Evolutionary conservation across 2,113 vertebrate species (phyloP).

Genomic region (Microcebus lehilahytsara): DNA sequence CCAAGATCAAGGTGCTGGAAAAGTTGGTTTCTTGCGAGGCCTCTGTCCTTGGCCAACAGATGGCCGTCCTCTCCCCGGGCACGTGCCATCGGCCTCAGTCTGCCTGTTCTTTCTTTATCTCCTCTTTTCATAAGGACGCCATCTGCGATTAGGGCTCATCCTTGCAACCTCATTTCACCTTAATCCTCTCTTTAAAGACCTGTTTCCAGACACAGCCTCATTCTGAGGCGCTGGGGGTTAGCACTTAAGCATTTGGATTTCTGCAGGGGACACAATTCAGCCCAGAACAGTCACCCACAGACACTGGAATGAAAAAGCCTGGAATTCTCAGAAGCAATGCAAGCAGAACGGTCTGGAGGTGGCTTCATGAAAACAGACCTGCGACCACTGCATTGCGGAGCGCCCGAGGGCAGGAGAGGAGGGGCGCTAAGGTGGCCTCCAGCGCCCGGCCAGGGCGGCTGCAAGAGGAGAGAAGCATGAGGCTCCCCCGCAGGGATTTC

Average conservation of each 20-base stretch:
- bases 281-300: not conserved
- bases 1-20: not conserved
- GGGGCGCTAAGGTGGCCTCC: fast-evolving
- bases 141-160: not conserved
- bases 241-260: not conserved
- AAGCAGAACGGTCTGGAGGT: not conserved
- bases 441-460: not conserved
- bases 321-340: not conserved
- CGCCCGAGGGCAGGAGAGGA: not conserved
- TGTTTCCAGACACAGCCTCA: not conserved
- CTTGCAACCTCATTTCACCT: not conserved
- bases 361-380: not conserved
- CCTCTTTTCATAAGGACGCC: not conserved
- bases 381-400: not conserved
- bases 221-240: not conserved
- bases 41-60: not conserved
- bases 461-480: not conserved
- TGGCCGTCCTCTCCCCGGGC: not conserved
- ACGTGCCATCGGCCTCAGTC: fast-evolving
- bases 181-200: not conserved
- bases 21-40: not conserved
- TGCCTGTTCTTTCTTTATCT: not conserved
- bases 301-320: not conserved
- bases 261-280: not conserved
- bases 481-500: not conserved